phyloP scores from a whole-genome alignment of 2,797 vertebrate genomes.

The Coccyzus lansbergi region DNA sequence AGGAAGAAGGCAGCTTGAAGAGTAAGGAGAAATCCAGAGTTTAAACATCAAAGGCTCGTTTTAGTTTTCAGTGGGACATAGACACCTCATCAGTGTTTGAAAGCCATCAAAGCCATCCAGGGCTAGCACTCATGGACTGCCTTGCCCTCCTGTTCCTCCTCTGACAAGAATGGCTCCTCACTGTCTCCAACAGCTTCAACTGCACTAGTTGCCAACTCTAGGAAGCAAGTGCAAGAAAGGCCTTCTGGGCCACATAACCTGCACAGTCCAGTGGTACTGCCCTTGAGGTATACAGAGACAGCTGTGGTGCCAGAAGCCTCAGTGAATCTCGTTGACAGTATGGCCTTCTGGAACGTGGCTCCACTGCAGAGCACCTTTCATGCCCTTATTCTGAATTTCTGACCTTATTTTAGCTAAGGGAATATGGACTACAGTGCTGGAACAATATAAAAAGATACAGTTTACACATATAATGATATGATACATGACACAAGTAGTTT shows the following conservation, averaged over 20 bases:
- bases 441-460: not conserved
- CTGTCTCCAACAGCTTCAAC: not conserved
- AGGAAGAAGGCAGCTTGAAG: not conserved
- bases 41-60: not conserved
- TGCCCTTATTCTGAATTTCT: not conserved
- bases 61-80: not conserved
- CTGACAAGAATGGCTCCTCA: not conserved
- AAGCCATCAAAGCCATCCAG: fast-evolving
- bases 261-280: not conserved
- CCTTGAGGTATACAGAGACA: not conserved
- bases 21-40: not conserved
- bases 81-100: not conserved
- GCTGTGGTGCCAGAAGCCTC: not conserved
- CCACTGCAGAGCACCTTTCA: not conserved
- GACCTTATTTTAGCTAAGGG: not conserved
- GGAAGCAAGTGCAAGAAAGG: not conserved
- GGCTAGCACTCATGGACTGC: not conserved
- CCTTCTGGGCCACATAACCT: not conserved
- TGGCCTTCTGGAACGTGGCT: not conserved
- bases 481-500: not conserved
- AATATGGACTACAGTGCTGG: not conserved
- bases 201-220: not conserved
- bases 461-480: not conserved
- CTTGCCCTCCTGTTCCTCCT: not conserved
- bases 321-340: not conserved